phyloP scores from a whole-genome alignment of 2,797 vertebrate genomes.

The Tympanoctomys barrerae region DNA sequence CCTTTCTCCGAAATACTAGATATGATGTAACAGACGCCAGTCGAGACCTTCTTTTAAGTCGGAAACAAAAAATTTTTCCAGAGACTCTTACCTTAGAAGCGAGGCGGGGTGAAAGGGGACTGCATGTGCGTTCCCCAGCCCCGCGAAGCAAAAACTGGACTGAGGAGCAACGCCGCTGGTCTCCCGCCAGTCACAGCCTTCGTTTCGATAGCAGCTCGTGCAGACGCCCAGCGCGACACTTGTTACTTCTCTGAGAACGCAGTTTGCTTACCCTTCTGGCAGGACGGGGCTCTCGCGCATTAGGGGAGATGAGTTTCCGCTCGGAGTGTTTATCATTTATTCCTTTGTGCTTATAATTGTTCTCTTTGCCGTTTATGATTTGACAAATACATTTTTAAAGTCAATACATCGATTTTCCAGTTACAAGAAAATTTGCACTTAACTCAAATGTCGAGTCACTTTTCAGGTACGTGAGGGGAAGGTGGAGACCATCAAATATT shows the following conservation, averaged over 20 bases:
- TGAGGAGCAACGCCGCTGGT: fast-evolving
- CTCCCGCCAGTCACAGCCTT: background rate
- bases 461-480: fast-evolving
- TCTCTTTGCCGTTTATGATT: background rate
- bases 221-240: background rate
- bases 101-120: background rate
- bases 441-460: background rate
- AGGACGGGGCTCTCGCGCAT: fast-evolving
- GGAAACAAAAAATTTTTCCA: background rate
- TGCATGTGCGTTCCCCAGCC: background rate
- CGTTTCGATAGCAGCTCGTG: fast-evolving
- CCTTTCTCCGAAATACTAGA: fast-evolving
- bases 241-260: background rate
- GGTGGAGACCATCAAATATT: background rate
- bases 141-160: background rate
- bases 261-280: background rate
- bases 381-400: background rate
- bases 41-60: background rate
- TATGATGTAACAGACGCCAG: background rate
- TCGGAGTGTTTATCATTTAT: background rate
- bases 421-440: background rate
- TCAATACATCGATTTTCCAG: background rate
- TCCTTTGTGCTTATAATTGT: background rate
- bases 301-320: background rate
- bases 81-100: background rate